Percentiles rank a stretch among this genome's conserved stretches.
Conservation (phyloP, 2,888 invertebrate species). For the Antheraea assamensis region DNA sequence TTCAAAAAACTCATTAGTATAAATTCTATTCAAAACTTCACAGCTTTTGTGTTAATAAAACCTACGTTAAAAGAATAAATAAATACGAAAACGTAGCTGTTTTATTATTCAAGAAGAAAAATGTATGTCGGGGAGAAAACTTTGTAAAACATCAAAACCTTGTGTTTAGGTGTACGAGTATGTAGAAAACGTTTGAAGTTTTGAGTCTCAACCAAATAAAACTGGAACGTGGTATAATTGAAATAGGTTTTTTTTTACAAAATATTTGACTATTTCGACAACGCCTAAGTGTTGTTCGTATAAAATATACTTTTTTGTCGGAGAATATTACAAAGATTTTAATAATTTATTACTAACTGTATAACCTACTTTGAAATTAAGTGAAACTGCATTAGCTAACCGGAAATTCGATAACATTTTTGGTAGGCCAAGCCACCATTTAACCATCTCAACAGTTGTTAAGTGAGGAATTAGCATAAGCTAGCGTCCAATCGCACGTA, state of each 20-base stretch:
- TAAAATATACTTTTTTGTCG: no score
- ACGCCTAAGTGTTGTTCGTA: not conserved
- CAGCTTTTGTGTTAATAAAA: conserved; percentile 19
- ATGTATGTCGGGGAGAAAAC: conserved; percentile 14
- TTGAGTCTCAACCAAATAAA: conserved; percentile 14
- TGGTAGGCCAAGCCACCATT: no score
- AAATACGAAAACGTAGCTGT: not conserved
- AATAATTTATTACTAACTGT: no score
- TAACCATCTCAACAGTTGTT: no score
- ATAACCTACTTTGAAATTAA: no score
- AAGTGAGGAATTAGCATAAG: no score
- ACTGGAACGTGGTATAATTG: conserved; percentile 12
- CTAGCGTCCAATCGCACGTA: no score
- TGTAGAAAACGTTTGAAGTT: conserved; percentile 16
- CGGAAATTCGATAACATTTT: no score
- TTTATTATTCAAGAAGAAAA: conserved; percentile 21
- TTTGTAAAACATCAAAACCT: conserved; percentile 13
- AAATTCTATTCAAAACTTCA: conserved; percentile 19
- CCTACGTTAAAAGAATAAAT: conserved; percentile 18
- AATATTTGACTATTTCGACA: not conserved
- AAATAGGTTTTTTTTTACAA: not conserved
- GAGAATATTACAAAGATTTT: not conserved
- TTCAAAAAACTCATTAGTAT: not conserved
- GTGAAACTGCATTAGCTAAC: no score
- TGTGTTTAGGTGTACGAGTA: not conserved